Base-by-base conservation (phyloP, 2,888 invertebrate genomes). In the Syritta pipiens region DNA sequence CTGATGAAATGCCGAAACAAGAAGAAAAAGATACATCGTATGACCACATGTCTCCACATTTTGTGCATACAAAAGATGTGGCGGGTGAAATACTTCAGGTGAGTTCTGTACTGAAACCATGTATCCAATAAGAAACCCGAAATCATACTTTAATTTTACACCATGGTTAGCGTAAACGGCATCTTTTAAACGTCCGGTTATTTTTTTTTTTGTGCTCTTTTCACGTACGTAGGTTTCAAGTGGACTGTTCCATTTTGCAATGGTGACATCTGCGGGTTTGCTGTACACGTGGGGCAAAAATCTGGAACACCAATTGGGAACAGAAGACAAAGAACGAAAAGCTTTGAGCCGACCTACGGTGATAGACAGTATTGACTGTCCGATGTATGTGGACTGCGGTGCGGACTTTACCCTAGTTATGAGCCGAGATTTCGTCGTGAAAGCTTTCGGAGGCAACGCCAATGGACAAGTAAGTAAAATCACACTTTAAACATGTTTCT, bases 221-320 rank as follows among this genome's bases (percentile, higher is more conserved):
- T n/a, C n/a, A n/a, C n/a, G n/a, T n/a, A n/a, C n/a, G n/a, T n/a
- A 88, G 90, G 86, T 93, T 76, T 90, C 94, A 37, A 93, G 94
- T 67, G 97, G 97, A 0, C 94, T 95, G 88, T 94, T 96, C 85
- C 97, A 97, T 87, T 94, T 94, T 32, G 93, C 93, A 35, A 88
- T 96, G 53, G 86, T 96, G 49, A 93, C 94, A 37, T 92, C 92
- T 57, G 91, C 91, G 55, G 95, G 95, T 3, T 91, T 92, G 4
- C 88, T 96, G 1, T 96, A 94, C 84, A 91, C 93, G 0, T 97
- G 97, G 96, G 97, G 97, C 1, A 92, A 95, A 79, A 97, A 96
- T 88, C 91, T 96, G 77, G 97, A 97, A 85, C 96, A 97, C 28
- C 97, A 97, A 86, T 89, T 97, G 59, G 96, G 96, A 14, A 88